A percentile compares a stretch with the other conserved stretches of the same genome.
Conservation (phyloP, 2,113 vertebrate species). For the Plecturocebus donacophilus region DNA sequence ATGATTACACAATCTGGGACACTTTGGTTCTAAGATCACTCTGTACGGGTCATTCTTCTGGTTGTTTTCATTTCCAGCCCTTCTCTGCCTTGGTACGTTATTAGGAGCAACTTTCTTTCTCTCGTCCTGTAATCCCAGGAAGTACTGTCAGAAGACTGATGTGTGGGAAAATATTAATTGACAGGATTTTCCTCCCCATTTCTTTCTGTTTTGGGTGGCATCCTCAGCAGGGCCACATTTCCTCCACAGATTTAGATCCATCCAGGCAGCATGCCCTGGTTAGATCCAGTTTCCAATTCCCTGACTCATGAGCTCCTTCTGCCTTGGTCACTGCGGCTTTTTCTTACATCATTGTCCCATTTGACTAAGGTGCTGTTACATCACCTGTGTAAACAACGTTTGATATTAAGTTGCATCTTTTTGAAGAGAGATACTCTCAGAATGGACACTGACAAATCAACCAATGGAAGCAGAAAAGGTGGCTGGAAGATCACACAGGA, state of each 20-base stretch:
- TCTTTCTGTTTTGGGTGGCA: neutral
- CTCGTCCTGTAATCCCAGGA: neutral
- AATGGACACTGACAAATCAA: neutral
- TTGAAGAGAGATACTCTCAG: neutral
- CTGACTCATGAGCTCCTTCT: no score
- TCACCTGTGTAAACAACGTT: no score
- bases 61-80: neutral
- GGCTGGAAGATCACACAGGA: neutral
- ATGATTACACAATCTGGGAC: neutral
- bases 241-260: fast-evolving
- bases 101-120: neutral
- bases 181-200: neutral
- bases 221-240: no score
- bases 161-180: neutral
- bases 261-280: neutral
- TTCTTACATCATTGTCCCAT: no score
- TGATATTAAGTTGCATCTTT: neutral
- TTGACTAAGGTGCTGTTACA: neutral
- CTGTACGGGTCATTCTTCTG: neutral
- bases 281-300: neutral
- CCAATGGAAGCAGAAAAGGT: neutral
- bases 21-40: no score
- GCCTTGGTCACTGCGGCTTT: neutral
- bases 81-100: neutral
- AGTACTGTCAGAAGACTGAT: neutral